phyloP scores from a whole-genome alignment of 2,113 vertebrate species.

The Halichoerus grypus region DNA sequence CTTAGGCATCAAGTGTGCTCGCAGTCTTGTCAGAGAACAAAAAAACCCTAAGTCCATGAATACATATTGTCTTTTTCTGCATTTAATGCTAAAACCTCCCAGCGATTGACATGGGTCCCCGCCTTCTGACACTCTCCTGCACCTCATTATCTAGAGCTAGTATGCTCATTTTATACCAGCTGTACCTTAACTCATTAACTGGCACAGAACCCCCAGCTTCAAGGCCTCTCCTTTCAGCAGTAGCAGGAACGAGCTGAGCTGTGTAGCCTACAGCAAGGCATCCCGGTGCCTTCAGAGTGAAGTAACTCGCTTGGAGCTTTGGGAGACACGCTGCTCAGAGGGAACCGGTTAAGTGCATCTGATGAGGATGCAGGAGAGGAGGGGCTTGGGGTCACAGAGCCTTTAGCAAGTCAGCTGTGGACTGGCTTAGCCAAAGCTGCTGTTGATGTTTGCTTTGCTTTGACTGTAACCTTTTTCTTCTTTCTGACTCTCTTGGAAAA shows the following conservation, averaged over 20 bases:
- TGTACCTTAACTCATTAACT: background rate
- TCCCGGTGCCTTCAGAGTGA: background rate
- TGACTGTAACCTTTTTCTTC: background rate
- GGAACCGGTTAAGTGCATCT: background rate
- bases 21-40: conserved; percentile 11
- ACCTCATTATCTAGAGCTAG: background rate
- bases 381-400: background rate
- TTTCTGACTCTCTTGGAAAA: background rate
- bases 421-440: background rate
- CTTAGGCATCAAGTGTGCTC: background rate
- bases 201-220: background rate
- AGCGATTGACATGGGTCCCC: background rate
- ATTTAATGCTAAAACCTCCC: background rate
- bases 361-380: background rate
- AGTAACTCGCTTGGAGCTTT: background rate
- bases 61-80: background rate
- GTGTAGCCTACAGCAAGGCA: background rate
- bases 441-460: background rate
- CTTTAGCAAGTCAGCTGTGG: rapidly evolving
- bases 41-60: background rate
- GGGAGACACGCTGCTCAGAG: background rate
- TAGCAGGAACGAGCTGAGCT: background rate
- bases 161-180: background rate
- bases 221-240: background rate
- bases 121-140: background rate